phyloP scores from a whole-genome alignment of 2,888 invertebrate genomes.

The Ariolimax columbianus region DNA sequence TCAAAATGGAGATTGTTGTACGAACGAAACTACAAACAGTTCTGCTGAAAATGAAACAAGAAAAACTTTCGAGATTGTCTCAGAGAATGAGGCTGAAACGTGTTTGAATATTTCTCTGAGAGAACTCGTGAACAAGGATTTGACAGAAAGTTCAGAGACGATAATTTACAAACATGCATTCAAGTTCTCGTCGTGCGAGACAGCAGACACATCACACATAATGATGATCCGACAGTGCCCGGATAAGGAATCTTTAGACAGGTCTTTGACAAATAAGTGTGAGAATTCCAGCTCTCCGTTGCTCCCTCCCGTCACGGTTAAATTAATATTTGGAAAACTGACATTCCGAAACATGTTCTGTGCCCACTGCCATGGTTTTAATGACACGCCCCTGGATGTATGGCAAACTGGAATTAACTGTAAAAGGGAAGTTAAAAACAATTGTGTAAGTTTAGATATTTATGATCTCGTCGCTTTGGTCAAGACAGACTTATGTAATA shows the following conservation, averaged over 20 bases:
- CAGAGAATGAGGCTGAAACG: not conserved
- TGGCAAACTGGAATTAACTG: not conserved
- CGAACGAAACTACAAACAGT: not conserved
- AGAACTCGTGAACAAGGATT: too few relatives aligned
- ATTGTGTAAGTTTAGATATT: not conserved
- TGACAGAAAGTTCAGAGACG: not conserved
- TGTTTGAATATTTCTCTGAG: not conserved
- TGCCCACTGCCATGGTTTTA: slow-evolving; percentile 22
- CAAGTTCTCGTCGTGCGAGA: not conserved
- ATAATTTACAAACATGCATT: not conserved
- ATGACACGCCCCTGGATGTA: not conserved
- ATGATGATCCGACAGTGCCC: not conserved
- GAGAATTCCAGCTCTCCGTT: not conserved
- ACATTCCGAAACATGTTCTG: slow-evolving; percentile 28
- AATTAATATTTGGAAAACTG: not conserved
- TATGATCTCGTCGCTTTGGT: not conserved
- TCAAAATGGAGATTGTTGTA: not conserved
- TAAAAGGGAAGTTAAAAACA: not conserved
- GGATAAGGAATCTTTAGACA: not conserved
- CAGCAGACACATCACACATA: not conserved
- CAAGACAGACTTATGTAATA: not conserved
- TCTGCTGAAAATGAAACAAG: not conserved
- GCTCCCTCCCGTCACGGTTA: slow-evolving; percentile 13
- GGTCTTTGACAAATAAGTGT: not conserved
- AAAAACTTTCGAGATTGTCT: not conserved